Evolutionary conservation across 1,140 invertebrate genomes (phyloP), one percentile per base, ranked within the genome.

Genomic region (Bradysia coprophila): DNA sequence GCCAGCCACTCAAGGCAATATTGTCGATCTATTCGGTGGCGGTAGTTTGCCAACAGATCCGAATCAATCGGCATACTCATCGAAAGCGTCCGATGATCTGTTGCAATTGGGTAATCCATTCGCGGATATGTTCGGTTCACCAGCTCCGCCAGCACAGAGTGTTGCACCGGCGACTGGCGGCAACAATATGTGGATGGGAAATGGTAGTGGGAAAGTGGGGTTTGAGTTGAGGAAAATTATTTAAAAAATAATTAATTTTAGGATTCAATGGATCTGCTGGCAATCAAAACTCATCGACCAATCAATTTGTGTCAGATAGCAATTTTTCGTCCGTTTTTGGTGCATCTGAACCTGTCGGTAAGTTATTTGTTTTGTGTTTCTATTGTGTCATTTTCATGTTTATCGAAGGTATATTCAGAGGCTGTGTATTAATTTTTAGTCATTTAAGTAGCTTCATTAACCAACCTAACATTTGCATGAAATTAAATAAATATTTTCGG

Each of bases 91-190:
- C 6, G 88, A 92, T 54, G 90, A 93, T 66, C 66, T 93, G 44
- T 69, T 94, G 24, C 82, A 88, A 53, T 64, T 93, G 47, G 79
- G 74, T 37, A 94, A 93, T 72, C 90, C 90, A 19, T 94, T 93
- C 61, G 80, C 83, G 23, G 84, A 91, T 55, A 86, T 85, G 67
- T 86, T 88, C 57, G 71, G 71, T 38, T 66, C 62, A 32, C 59
- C 66, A 24, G 62, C 64, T 44, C 43, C 61, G 24, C 46, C 55
- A 19, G 48, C 48, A 24, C 50, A 56, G 44, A 55, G 59, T 52
- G 51, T 50, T 43, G 48, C 62, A 43, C 57, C 67, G 44, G 54
- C 63, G 43, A 53, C 61, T 48, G n/a, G n/a, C n/a, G 72, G 69
- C 55, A 9, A 36, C 5, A 73, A 71, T 54, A 68, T 73, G 55